Evolutionary conservation across 37 sponge, comb jelly and placozoan genomes (phyloP).

Genomic region (Petrosia ficiformis): DNA sequence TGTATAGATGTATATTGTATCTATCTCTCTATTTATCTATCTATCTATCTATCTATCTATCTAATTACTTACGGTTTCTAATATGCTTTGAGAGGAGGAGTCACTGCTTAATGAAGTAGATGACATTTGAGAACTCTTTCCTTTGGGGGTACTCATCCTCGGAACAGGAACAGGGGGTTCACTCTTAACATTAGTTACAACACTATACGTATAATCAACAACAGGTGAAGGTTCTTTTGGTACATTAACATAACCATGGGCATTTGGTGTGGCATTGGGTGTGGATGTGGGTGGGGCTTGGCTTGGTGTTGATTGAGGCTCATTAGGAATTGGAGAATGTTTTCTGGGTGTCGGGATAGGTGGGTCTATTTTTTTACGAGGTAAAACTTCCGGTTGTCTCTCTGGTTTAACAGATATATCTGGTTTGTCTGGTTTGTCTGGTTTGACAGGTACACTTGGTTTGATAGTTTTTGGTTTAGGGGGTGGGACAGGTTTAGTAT

Average conservation of each 20-base stretch:
- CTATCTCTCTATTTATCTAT: no score
- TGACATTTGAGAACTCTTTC: no score
- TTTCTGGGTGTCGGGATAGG: neutral
- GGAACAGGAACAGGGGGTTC: no score
- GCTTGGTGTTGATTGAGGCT: neutral
- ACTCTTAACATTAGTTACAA: no score
- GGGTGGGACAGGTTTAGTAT: neutral
- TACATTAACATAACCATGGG: neutral
- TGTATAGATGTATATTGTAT: no score
- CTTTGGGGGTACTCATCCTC: no score
- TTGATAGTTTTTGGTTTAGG: neutral
- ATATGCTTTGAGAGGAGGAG: neutral
- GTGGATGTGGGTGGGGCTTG: neutral
- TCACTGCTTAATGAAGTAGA: neutral
- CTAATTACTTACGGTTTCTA: neutral
- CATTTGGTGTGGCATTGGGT: neutral
- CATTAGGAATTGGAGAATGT: neutral
- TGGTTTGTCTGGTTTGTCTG: neutral
- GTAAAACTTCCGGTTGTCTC: neutral
- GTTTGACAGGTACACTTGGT: neutral
- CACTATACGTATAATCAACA: slow-evolving; percentile 5
- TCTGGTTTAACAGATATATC: neutral
- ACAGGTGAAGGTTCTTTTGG: neutral
- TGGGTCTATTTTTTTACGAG: neutral
- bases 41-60: no score